Base-by-base conservation (phyloP, 2,797 vertebrate genomes). In the Gymnoscopelus microlampas region DNA sequence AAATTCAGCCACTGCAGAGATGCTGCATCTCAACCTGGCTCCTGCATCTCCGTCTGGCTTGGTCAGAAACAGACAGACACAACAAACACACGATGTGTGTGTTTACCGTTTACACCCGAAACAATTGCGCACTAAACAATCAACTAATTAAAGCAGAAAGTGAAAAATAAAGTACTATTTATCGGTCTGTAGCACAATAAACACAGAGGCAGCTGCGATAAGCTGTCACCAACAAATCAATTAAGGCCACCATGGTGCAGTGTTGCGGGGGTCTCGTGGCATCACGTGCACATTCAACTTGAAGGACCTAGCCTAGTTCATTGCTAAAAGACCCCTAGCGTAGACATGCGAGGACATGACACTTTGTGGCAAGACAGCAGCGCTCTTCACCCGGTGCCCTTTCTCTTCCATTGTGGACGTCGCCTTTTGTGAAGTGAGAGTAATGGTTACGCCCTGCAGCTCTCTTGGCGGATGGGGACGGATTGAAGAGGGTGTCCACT, bases 391-490 rank as follows among this genome's bases (percentile, higher is more conserved):
- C 73, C 62, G 77, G 76, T 81, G 78, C 85, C 82, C 76, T 44
- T 85, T 53, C 71, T 80, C 79, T 23, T n/a, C 44, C 67, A 79
- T 84, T 90, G 85, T 87, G 65, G 68, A 83, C 84, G 61, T 71
- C 70, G 81, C 74, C 84, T 88, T 89, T 89, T 82, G 76, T 87
- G 81, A 70, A 87, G 86, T 87, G 87, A 89, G 89, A 91, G 84
- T 88, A 92, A 91, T 85, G 84, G 82, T 74, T 64, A 66, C 58
- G 81, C 87, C 90, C 89, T 80, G 79, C 60, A 89, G 89, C 85
- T 60, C 73, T 85, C 68, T 81, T 58, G 74, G 75, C 63, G 81
- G 87, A 87, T 72, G 72, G 78, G 77, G 73, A 59, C 75, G 66
- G 69, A 84, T 68, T 78, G 82, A 71, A 74, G 63, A 86, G 68